Evolutionary conservation across 2,113 vertebrate species (phyloP).

Genomic region (Brachyhypopomus occidentalis): DNA sequence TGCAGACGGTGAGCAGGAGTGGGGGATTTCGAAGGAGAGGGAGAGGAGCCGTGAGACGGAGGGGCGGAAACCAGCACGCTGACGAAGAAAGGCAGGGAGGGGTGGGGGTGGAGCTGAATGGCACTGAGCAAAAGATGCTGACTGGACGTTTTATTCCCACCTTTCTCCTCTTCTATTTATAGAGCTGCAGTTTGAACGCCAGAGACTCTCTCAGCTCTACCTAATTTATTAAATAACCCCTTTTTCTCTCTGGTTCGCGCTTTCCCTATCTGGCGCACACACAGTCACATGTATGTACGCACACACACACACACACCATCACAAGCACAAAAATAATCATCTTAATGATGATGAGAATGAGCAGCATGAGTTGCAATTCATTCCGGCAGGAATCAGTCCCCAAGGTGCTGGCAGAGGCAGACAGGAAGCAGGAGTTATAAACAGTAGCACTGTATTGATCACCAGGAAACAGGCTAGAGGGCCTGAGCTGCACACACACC

Average conservation of each 20-base stretch:
- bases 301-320: background rate
- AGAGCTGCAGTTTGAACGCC: conserved; percentile 44
- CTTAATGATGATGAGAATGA: conserved; percentile 13
- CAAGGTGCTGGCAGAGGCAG: conserved; percentile 2
- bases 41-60: conserved; percentile 2
- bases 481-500: conserved; percentile 28
- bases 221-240: conserved; percentile 43
- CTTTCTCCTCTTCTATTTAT: conserved; percentile 55
- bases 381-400: conserved; percentile 23
- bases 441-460: conserved; percentile 44
- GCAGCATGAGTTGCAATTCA: conserved; percentile 23
- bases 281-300: conserved; percentile 1
- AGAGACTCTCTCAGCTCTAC: conserved; percentile 36
- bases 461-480: conserved; percentile 40
- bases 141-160: conserved; percentile 55
- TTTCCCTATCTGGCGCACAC: conserved; percentile 15
- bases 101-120: conserved; percentile 26
- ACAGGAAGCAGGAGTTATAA: conserved; percentile 21
- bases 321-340: conserved; percentile 9
- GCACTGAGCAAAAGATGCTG: conserved; percentile 51
- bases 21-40: background rate
- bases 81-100: conserved; percentile 11
- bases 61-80: background rate
- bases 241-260: conserved; percentile 2
- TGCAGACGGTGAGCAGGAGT: too few species aligned